These are phyloP conservation scores for Cosmorhoe ocellata DNA, from an alignment of 2,888 invertebrate genomes.

Conservation along the genomic window DNA sequence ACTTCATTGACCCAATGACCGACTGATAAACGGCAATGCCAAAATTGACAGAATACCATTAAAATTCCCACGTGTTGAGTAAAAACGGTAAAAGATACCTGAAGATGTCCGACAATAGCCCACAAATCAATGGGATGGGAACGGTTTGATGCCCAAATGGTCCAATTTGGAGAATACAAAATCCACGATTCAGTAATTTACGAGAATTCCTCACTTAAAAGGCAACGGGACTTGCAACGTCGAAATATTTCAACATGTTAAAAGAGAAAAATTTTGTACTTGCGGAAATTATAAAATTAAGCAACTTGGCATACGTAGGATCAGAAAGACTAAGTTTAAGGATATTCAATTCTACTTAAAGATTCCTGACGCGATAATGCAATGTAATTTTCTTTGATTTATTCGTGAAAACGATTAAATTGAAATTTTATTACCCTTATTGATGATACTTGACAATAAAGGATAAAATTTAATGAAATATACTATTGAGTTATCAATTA, in stretches of 20 bases:
- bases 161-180: slow-evolving; percentile 31
- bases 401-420: slow-evolving; percentile 11
- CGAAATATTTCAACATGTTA: slow-evolving; percentile 23
- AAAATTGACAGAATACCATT: slow-evolving; percentile 8
- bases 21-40: not conserved
- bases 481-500: slow-evolving; percentile 6
- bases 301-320: too few species aligned
- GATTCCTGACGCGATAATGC: slow-evolving; percentile 8
- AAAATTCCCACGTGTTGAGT: slow-evolving; percentile 12
- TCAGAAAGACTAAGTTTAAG: too few species aligned
- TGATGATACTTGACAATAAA: slow-evolving; percentile 1
- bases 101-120: slow-evolving; percentile 10
- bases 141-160: slow-evolving; percentile 28
- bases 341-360: slow-evolving; percentile 11
- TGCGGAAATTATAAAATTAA: not conserved
- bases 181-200: slow-evolving; percentile 37
- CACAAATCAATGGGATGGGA: slow-evolving; percentile 31
- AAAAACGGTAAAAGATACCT: slow-evolving; percentile 7
- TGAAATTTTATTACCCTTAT: slow-evolving; percentile 10
- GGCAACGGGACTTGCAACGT: slow-evolving; percentile 18
- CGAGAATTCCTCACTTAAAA: slow-evolving; percentile 33
- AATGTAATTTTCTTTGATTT: slow-evolving; percentile 14
- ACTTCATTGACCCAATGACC: slow-evolving; percentile 6
- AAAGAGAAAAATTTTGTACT: slow-evolving; percentile 10
- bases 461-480: slow-evolving; percentile 10